phyloP scores from a whole-genome alignment of 2,797 vertebrate genomes.

The Pangasius larnaudii region DNA sequence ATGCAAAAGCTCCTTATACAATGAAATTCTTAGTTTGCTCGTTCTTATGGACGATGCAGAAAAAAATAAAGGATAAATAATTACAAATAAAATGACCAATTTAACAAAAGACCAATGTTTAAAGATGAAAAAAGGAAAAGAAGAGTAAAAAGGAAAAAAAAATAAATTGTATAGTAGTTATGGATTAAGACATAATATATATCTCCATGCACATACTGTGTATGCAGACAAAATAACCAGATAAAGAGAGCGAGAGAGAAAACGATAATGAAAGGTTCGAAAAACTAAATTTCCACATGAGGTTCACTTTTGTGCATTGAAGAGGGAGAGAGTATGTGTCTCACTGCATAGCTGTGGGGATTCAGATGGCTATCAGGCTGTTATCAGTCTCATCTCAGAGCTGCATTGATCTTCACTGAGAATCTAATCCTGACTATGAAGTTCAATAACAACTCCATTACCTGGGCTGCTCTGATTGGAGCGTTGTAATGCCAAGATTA shows the following conservation, averaged over 20 bases:
- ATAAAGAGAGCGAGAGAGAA: no score
- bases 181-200: background rate
- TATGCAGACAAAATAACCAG: background rate
- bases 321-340: slow-evolving; percentile 73
- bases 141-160: no score
- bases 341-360: slow-evolving; percentile 90
- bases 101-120: background rate
- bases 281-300: slow-evolving; percentile 5
- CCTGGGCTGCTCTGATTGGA: slow-evolving; percentile 96
- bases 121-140: no score
- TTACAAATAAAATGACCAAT: background rate
- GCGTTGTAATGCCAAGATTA: slow-evolving; percentile 98
- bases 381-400: slow-evolving; percentile 98
- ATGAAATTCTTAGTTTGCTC: background rate
- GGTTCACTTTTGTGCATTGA: slow-evolving; percentile 2
- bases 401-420: slow-evolving; percentile 97
- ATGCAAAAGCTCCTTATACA: background rate
- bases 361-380: slow-evolving; percentile 98
- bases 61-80: background rate
- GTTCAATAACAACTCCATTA: slow-evolving; percentile 99
- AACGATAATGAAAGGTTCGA: background rate
- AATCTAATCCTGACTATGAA: slow-evolving; percentile 99
- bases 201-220: background rate
- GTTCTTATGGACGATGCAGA: background rate
- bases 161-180: background rate